Evolutionary conservation across 2,888 invertebrate species (phyloP), one percentile per base, ranked within the genome.

Genomic region (Plusia festucae): DNA sequence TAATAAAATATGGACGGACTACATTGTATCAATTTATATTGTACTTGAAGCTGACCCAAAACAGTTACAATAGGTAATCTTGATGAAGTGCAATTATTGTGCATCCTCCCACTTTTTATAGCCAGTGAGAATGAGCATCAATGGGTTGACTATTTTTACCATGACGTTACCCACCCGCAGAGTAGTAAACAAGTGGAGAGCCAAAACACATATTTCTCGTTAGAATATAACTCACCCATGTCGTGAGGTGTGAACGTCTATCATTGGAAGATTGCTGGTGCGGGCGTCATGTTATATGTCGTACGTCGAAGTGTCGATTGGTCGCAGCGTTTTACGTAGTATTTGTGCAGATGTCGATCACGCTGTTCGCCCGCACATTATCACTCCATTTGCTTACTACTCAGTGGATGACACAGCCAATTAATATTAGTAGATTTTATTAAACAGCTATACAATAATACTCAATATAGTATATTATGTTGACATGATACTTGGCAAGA

Each of bases 151-250:
- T 20, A 58, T 53, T 53, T 30, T 16, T 24, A 32, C 32, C 1
- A 11, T 51, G 13, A 22, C 20, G 34, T 9, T 40, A 49, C 27
- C 46, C 46, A 58, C 20, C 52, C 55, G 62, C 24, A 32, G 8
- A 73, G 60, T 59, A 70, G 53, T 46, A 65, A 73, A 76, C 44
- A 73, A 60, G 70, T 94, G 92, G 27, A 92, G 63, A 65, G 68
- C 51, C 67, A 74, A 76, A 71, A 75, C 57, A 44, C 73, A 77
- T 68, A 67, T 66, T 72, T 70, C 70, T 68, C 64, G 63, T 68
- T 67, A 65, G 65, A 62, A 58, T 73, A 62, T 71, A 76, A 73
- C 73, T 73, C 73, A 73, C 73, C 73, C 71, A 73, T 71, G 76
- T 76, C 40, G 73, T 73, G 76, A 73, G 73, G 73, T 70, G 73